Evolutionary conservation across 2,113 vertebrate genomes (phyloP).

Genomic region (Hippocampus zosterae): DNA sequence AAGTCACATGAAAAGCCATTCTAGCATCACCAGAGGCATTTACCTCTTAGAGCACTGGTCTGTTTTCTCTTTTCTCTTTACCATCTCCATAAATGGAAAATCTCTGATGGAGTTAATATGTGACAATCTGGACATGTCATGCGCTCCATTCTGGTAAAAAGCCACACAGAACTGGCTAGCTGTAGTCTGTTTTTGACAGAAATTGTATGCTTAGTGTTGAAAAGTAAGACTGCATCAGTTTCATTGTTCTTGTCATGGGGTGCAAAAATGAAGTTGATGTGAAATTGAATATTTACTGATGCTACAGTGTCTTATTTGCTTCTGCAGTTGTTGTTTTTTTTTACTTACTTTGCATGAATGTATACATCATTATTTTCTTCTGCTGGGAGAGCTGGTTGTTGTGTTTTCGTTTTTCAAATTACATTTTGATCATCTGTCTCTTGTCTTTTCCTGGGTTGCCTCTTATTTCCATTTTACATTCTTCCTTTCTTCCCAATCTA

Average conservation of each 20-base stretch:
- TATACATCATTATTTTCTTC: background rate
- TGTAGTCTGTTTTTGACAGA: background rate
- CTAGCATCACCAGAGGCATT: too few relatives aligned
- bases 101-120: background rate
- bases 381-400: background rate
- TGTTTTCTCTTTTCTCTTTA: background rate
- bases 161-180: background rate
- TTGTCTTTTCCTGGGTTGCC: background rate
- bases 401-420: background rate
- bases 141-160: background rate
- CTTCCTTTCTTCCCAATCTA: slow-evolving; percentile 11
- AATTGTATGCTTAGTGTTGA: background rate
- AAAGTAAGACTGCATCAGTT: background rate
- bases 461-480: slow-evolving; percentile 9
- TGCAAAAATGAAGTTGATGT: background rate
- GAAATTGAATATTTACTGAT: background rate
- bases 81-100: background rate
- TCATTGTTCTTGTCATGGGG: background rate
- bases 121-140: background rate
- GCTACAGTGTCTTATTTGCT: background rate
- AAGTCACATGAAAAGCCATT: too few relatives aligned
- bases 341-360: background rate
- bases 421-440: background rate
- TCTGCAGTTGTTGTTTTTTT: background rate
- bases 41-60: too few relatives aligned